phyloP scores from a whole-genome alignment of 2,113 vertebrate genomes.

The Leptodactylus fuscus region DNA sequence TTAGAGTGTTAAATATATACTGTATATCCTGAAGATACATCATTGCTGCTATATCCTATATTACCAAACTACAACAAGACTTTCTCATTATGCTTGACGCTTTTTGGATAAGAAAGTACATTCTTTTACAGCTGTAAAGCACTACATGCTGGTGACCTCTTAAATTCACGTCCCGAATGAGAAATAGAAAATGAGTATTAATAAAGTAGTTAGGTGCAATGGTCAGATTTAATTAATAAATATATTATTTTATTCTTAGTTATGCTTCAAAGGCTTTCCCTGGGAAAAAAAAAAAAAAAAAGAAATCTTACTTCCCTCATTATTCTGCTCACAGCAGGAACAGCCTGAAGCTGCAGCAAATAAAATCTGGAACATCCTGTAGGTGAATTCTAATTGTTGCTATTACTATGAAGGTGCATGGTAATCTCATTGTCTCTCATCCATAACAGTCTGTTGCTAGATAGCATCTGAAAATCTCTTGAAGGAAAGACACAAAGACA shows the following conservation, averaged over 20 bases:
- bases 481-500: not conserved
- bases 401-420: not conserved
- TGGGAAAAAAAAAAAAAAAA: not conserved
- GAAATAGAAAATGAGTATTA: not conserved
- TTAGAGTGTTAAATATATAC: too few species aligned
- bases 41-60: too few species aligned
- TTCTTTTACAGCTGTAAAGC: not conserved
- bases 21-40: too few species aligned
- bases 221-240: constrained; percentile 7
- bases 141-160: not conserved
- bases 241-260: not conserved
- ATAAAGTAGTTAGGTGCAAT: constrained; percentile 7
- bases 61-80: too few species aligned
- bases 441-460: not conserved
- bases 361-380: constrained; percentile 14
- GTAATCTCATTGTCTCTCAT: constrained; percentile 1
- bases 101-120: not conserved
- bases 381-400: constrained; percentile 21
- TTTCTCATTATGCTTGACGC: too few species aligned
- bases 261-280: not conserved
- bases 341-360: not conserved
- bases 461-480: not conserved
- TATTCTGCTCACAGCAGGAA: constrained; percentile 17
- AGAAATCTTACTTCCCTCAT: not conserved
- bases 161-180: not conserved